Evolutionary conservation across 2,888 invertebrate genomes (phyloP).

Genomic region (Ophraella communa): DNA sequence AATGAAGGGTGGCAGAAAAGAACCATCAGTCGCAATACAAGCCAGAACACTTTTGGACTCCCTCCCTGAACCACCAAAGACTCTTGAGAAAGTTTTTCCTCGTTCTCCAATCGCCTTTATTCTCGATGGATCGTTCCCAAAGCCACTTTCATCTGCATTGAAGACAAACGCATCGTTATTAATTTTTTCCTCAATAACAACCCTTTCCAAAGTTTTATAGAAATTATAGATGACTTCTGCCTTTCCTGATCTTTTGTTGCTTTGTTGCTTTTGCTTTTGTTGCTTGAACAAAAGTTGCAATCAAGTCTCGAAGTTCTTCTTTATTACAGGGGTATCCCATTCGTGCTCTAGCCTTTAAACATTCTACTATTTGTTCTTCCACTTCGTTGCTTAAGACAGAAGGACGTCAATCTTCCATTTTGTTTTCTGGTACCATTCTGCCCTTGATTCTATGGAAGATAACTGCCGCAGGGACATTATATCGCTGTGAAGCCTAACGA

Average conservation of each 20-base stretch:
- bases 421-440: neutral
- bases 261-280: neutral
- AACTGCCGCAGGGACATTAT: neutral
- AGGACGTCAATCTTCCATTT: neutral
- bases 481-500: neutral
- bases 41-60: neutral
- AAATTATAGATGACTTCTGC: neutral
- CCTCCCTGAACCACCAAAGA: too few species aligned
- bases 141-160: neutral
- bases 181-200: too few species aligned
- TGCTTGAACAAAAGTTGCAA: neutral
- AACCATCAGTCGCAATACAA: too few species aligned
- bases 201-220: neutral
- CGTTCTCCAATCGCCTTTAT: neutral
- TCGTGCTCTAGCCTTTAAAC: neutral
- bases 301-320: neutral
- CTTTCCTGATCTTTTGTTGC: neutral
- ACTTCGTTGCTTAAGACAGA: neutral
- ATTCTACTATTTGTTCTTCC: neutral
- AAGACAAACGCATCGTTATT: too few species aligned
- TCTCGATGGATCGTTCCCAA: neutral
- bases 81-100: too few species aligned
- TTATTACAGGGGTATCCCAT: neutral
- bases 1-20: too few species aligned
- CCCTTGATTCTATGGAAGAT: neutral